Percentiles rank a stretch among this genome's conserved stretches.
Evolutionary conservation across 2,888 invertebrate genomes (phyloP).

Genomic region (Apodemia duryi): DNA sequence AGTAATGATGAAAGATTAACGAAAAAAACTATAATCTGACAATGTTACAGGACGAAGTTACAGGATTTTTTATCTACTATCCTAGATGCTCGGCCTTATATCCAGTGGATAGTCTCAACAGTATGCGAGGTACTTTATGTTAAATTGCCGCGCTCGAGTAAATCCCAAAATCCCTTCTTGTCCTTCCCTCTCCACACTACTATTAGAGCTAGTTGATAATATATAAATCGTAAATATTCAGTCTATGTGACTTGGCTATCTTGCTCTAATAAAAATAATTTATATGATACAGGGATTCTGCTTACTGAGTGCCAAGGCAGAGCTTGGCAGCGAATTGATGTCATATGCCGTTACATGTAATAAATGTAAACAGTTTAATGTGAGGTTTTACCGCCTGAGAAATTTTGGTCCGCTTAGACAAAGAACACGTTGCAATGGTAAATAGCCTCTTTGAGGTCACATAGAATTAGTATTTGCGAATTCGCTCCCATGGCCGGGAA

Average conservation of each 20-base stretch:
- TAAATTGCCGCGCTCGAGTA: no score
- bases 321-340: conserved; percentile 22
- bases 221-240: not conserved
- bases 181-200: no score
- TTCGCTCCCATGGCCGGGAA: conserved; percentile 54
- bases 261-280: conserved; percentile 3
- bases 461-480: conserved; percentile 24
- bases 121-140: no score
- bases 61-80: no score
- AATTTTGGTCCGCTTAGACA: conserved; percentile 19
- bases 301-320: conserved; percentile 14
- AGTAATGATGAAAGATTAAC: no score
- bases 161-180: no score
- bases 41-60: no score
- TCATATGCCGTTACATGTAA: conserved; percentile 30
- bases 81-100: no score
- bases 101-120: no score
- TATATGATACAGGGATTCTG: not conserved
- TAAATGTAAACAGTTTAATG: conserved; percentile 32
- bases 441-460: conserved; percentile 22
- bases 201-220: not conserved
- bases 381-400: conserved; percentile 21
- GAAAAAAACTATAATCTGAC: no score
- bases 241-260: not conserved
- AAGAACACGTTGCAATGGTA: conserved; percentile 21